phyloP scores from a whole-genome alignment of 2,113 vertebrate genomes.

The Thamnaconus septentrionalis region DNA sequence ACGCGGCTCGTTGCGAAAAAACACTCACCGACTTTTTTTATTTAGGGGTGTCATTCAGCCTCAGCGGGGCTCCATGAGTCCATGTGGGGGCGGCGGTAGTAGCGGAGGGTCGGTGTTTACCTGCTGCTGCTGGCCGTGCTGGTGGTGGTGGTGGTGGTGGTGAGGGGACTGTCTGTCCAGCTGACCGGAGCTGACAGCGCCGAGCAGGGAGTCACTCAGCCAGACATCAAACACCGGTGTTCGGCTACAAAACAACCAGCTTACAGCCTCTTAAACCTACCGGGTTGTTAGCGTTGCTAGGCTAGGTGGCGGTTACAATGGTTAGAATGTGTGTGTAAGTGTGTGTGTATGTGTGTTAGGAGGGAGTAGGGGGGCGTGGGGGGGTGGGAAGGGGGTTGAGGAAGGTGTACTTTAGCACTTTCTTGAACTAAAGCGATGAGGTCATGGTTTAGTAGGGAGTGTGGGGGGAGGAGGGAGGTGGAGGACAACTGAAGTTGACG shows the following conservation, averaged over 20 bases:
- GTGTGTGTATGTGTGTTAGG: too few relatives aligned
- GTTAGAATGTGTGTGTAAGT: constrained; percentile 12
- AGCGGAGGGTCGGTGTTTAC: constrained; percentile 58
- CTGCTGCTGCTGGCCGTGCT: constrained; percentile 26
- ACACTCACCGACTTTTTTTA: constrained; percentile 52
- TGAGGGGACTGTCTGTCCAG: constrained; percentile 19
- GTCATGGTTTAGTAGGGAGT: constrained; percentile 78
- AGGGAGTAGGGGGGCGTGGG: neutral
- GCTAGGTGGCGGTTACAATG: constrained; percentile 38
- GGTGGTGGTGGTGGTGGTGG: constrained; percentile 17
- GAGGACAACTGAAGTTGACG: constrained; percentile 75
- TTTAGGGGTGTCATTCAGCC: constrained; percentile 8
- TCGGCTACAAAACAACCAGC: constrained; percentile 7
- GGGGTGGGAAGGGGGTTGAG: constrained; percentile 39
- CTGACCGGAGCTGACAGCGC: constrained; percentile 61
- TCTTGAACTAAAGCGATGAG: constrained; percentile 85
- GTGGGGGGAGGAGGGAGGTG: constrained; percentile 54
- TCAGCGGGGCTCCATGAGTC: constrained; percentile 50
- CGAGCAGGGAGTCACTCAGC: constrained; percentile 22
- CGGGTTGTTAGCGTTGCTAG: constrained; percentile 36
- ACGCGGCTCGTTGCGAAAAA: neutral
- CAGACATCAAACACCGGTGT: constrained; percentile 25
- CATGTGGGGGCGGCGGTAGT: constrained; percentile 40
- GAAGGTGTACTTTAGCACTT: constrained; percentile 81
- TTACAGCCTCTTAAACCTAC: constrained; percentile 31